A percentile compares a stretch with the other conserved stretches of the same genome.
phyloP scores from a whole-genome alignment of 2,113 vertebrate species.

The Stigmatopora argus region DNA sequence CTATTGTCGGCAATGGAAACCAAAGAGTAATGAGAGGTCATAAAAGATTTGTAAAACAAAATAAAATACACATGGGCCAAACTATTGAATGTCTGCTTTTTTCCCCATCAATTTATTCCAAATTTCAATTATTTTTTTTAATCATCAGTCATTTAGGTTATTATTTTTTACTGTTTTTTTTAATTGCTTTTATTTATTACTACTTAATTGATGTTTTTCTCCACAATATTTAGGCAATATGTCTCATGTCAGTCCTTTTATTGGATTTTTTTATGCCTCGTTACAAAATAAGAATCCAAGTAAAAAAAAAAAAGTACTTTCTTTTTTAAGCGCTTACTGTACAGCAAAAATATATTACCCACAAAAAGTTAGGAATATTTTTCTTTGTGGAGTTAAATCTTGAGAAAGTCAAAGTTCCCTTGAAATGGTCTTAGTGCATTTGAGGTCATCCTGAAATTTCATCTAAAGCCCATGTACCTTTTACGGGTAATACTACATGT shows the following conservation, averaged over 20 bases:
- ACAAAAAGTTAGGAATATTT: background rate
- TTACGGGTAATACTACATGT: background rate
- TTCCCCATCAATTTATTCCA: no score
- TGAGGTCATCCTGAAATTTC: background rate
- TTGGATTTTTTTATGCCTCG: background rate
- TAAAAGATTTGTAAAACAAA: no score
- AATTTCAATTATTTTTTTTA: no score
- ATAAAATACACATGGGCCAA: no score
- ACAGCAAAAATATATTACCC: background rate
- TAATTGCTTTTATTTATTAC: no score
- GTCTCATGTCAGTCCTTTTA: background rate
- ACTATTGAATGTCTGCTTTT: no score
- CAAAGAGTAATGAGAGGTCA: no score
- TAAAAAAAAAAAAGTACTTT: conserved; percentile 1
- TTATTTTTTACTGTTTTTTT: no score
- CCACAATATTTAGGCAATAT: background rate
- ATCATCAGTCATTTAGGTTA: no score
- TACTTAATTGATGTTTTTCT: no score
- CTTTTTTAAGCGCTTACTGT: conserved; percentile 25
- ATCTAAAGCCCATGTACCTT: background rate
- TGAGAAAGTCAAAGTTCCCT: background rate
- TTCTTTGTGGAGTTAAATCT: background rate
- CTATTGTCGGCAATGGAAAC: no score
- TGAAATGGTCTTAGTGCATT: background rate
- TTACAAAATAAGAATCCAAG: background rate